Conservation (phyloP, 2,797 vertebrate genomes). For the Eulemur coronatus region DNA sequence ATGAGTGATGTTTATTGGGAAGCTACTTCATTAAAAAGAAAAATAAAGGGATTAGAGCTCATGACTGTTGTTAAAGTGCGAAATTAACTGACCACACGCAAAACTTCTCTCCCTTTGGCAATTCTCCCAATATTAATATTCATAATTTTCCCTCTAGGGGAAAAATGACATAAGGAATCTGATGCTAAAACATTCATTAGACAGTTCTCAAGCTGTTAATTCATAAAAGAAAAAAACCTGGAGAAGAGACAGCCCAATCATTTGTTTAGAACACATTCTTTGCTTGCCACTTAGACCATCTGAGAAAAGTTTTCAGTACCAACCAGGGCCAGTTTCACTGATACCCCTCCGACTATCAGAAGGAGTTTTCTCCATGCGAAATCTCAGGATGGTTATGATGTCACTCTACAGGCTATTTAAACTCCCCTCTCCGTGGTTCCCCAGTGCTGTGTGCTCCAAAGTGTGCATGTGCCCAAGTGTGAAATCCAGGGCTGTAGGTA, state of each 20-base stretch:
- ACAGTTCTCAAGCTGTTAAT: slow-evolving; percentile 10
- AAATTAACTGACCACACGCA: background rate
- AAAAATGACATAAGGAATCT: background rate
- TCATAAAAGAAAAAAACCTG: background rate
- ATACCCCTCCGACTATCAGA: background rate
- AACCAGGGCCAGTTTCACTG: background rate
- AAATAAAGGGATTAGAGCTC: background rate
- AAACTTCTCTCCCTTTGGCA: background rate
- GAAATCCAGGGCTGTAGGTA: background rate
- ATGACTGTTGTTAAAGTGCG: background rate
- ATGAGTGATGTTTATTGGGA: background rate
- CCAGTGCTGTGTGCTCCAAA: background rate
- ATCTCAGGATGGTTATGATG: background rate
- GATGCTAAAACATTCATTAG: background rate
- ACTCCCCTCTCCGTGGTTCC: background rate
- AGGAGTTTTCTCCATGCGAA: background rate
- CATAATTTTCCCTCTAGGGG: slow-evolving; percentile 34
- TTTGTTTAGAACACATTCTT: background rate
- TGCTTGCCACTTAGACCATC: background rate
- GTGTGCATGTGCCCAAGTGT: background rate
- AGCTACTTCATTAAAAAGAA: background rate
- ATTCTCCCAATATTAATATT: background rate
- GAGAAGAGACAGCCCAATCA: background rate
- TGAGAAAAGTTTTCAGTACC: background rate
- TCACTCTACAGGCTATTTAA: background rate